Evolutionary conservation across 2,113 vertebrate genomes (phyloP), one percentile per base, ranked within the genome.

Genomic region (Caracal caracal): DNA sequence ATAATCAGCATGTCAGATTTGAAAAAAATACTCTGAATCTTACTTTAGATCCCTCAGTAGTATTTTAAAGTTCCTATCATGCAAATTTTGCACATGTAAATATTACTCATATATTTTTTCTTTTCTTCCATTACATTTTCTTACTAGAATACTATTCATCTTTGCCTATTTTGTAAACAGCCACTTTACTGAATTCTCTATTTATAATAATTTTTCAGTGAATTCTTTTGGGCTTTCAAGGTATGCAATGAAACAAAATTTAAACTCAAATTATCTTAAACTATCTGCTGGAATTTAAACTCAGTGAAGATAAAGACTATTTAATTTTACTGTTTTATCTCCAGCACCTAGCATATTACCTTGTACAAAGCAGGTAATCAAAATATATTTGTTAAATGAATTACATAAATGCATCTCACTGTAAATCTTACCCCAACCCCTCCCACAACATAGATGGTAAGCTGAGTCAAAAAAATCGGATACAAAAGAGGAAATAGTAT

Each of bases 31-130:
- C 8, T 85, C 8, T 59, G 33, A 79, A 79, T 68, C 15, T 75
- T 56, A 87, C 40, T 76, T 84, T 63, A 93, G 20, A 37, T 56
- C n/a, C 30, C 63, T 76, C 65, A 51, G 53, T 24, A 56, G 10
- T 59, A 93, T 87, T 95, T 88, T 65, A 78, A 53, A 97, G 37
- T 84, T 92, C 90, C 56, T 92, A 26, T 93, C 56, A 75, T 22
- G 30, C 5, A 83, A 53, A 95, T 65, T 93, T 84, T 93, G 28
- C 24, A 93, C 3, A 75, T 70, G 15, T 91, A 82, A 93, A 85
- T 43, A 75, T 19, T 94, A 88, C 85, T 76, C 26, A 73, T 12
- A 2, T 40, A 59, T 68, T 63, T 89, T 73, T 79, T 56, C 22
- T 93, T 87, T 91, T 83, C 49, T 93, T 66, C 71, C 56, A 79